Evolutionary conservation across 2,113 vertebrate species (phyloP).

Genomic region (Sturnira hondurensis): DNA sequence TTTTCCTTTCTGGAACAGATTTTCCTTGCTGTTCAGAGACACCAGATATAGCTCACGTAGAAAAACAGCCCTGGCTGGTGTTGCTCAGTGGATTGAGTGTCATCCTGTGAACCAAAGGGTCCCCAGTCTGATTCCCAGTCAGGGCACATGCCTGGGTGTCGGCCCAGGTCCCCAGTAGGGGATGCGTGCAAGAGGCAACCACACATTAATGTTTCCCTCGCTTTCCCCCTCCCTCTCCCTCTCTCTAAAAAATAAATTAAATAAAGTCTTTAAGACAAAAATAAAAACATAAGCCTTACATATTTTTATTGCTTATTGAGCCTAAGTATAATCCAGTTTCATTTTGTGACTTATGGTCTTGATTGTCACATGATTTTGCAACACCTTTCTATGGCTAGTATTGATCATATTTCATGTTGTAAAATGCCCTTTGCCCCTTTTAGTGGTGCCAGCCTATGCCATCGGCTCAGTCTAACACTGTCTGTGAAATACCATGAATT

Average conservation of each 20-base stretch:
- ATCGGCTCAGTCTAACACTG: not conserved
- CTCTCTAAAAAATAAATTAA: no score
- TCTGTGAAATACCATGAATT: not conserved
- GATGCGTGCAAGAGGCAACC: no score
- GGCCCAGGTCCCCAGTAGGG: no score
- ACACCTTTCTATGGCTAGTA: not conserved
- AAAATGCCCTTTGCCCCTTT: not conserved
- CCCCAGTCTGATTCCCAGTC: no score
- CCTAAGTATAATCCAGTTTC: not conserved
- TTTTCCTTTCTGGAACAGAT: not conserved
- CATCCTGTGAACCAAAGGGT: no score
- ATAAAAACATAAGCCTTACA: not conserved
- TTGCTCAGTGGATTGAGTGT: no score
- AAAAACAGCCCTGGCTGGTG: not conserved
- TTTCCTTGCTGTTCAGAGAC: not conserved
- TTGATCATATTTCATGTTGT: not conserved
- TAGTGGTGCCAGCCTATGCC: no score
- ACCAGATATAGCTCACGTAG: not conserved
- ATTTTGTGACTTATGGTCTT: not conserved
- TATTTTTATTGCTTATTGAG: not conserved
- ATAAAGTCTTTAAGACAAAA: no score
- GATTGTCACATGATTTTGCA: not conserved
- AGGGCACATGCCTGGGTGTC: no score
- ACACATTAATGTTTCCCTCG: no score
- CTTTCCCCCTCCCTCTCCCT: no score